Conservation (phyloP, 2,113 vertebrate genomes). For the Perognathus longimembris region DNA sequence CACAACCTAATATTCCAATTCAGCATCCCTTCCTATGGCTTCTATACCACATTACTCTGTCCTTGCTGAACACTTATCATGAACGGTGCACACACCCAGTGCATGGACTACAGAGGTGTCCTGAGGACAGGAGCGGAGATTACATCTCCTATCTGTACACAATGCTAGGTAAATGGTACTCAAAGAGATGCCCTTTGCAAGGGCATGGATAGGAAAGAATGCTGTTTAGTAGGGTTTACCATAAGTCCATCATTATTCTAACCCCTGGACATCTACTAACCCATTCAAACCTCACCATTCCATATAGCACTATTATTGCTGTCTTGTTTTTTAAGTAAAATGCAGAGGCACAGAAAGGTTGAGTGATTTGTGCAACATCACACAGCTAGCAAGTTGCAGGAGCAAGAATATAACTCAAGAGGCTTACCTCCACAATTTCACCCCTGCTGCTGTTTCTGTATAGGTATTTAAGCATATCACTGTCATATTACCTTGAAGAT, state of each 20-base stretch:
- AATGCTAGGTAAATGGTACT: conserved; percentile 22
- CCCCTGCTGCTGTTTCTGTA: background rate
- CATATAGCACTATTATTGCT: background rate
- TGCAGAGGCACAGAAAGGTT: conserved; percentile 43
- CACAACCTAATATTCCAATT: background rate
- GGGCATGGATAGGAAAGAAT: background rate
- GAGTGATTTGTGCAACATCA: conserved; percentile 24
- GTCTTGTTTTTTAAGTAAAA: conserved; percentile 13
- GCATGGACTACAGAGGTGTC: background rate
- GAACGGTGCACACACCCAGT: background rate
- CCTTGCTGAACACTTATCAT: background rate
- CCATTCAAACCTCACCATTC: background rate
- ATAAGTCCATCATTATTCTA: background rate
- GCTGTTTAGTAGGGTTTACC: background rate
- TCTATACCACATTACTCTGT: background rate
- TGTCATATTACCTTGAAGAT: conserved; percentile 37
- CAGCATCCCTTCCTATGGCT: background rate
- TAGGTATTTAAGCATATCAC: conserved; percentile 36
- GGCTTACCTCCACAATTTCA: background rate
- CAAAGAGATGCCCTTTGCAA: conserved; percentile 12
- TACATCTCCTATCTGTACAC: background rate
- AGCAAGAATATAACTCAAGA: background rate
- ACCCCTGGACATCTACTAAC: background rate
- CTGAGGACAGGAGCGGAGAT: background rate
- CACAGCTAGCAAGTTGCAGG: background rate